Conservation (phyloP, 2,888 invertebrate genomes). For the Eupithecia abbreviata region DNA sequence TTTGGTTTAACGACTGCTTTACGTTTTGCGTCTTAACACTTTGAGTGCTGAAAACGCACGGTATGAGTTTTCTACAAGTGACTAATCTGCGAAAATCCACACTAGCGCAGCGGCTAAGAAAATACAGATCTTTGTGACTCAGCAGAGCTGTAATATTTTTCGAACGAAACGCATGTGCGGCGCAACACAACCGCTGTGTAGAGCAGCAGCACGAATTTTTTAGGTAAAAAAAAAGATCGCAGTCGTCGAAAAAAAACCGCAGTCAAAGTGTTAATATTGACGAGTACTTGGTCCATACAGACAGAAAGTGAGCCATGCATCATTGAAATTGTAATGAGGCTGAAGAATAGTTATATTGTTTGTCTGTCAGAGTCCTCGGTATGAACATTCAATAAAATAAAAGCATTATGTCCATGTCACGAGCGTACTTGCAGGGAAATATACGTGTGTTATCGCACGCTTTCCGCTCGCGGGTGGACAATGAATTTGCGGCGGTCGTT, state of each 20-base stretch:
- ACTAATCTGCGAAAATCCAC: too few species aligned
- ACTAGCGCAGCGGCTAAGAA: too few species aligned
- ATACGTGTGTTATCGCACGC: slow-evolving; percentile 50
- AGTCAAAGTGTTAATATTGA: too few species aligned
- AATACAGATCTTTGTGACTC: too few species aligned
- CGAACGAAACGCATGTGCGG: too few species aligned
- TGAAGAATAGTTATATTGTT: not conserved
- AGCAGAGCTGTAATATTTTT: too few species aligned
- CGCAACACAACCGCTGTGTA: too few species aligned
- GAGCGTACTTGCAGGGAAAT: slow-evolving; percentile 53
- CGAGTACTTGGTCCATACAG: not conserved
- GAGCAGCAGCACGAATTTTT: too few species aligned
- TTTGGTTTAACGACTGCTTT: slow-evolving; percentile 35
- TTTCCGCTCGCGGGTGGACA: slow-evolving; percentile 53
- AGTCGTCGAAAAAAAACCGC: too few species aligned
- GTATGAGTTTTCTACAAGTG: too few species aligned
- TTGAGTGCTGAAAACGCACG: too few species aligned
- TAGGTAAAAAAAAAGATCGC: too few species aligned
- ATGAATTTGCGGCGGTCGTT: slow-evolving; percentile 53
- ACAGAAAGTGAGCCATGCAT: not conserved
- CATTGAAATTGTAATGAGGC: not conserved
- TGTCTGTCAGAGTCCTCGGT: not conserved
- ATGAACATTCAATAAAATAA: slow-evolving; percentile 19
- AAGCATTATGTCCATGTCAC: slow-evolving; percentile 12
- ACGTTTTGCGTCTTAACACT: slow-evolving; percentile 12